A percentile compares a stretch with the other conserved stretches of the same genome.
phyloP scores from a whole-genome alignment of 1,140 invertebrate species.

The Hydropsyche tenuis region DNA sequence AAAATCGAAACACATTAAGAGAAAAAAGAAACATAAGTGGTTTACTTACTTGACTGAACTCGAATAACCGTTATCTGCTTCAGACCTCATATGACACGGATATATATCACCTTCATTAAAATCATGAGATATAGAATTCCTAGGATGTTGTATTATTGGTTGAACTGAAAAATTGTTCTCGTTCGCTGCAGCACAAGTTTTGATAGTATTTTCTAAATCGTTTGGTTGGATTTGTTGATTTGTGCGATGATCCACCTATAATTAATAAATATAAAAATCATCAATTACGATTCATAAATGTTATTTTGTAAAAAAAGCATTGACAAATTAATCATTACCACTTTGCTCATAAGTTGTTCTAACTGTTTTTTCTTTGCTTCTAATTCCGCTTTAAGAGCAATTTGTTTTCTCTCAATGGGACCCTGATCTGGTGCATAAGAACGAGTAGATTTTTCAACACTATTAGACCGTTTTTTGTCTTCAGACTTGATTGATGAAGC shows the following conservation, averaged over 20 bases:
- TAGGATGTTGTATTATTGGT: neutral
- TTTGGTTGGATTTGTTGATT: slow-evolving; percentile 41
- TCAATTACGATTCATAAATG: neutral
- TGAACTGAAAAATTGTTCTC: slow-evolving; percentile 15
- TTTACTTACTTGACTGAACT: slow-evolving; percentile 38
- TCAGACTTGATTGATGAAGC: slow-evolving; percentile 46
- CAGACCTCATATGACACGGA: slow-evolving; percentile 34
- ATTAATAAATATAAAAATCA: slow-evolving; percentile 1
- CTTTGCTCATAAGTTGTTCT: slow-evolving; percentile 57
- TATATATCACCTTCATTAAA: slow-evolving; percentile 12
- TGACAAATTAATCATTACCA: slow-evolving; percentile 50
- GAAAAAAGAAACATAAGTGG: no score
- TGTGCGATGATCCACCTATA: slow-evolving; percentile 45
- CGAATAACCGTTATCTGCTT: slow-evolving; percentile 48
- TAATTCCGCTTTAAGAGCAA: slow-evolving; percentile 57
- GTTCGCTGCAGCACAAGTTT: slow-evolving; percentile 12
- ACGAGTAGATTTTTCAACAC: slow-evolving; percentile 51
- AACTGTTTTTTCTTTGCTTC: slow-evolving; percentile 60
- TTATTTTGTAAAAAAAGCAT: neutral
- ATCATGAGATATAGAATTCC: neutral
- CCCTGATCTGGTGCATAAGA: slow-evolving; percentile 48
- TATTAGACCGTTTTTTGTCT: slow-evolving; percentile 58
- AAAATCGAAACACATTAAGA: no score
- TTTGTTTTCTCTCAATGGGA: slow-evolving; percentile 56
- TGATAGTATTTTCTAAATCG: slow-evolving; percentile 22